Evolutionary conservation across 1,140 invertebrate genomes (phyloP), one percentile per base, ranked within the genome.

Genomic region (Bombus impatiens): DNA sequence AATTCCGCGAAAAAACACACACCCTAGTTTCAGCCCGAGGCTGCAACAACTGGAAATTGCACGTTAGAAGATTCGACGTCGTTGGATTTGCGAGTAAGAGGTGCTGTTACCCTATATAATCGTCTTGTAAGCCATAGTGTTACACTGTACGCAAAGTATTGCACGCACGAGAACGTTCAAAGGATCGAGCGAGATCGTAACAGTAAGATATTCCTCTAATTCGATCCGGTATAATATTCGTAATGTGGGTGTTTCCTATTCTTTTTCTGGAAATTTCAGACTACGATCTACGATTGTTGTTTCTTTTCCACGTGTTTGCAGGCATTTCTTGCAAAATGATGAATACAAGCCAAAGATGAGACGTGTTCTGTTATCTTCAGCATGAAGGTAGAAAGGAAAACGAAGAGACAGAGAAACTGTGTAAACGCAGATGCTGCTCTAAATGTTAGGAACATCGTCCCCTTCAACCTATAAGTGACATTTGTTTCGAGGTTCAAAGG

Each of bases 151-250:
- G 40, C 42, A 40, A 57, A 53, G 40, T 83, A 82, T 71, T 40
- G 65, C 80, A 44, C 84, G 37, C 76, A 70, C 2, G 81, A 82
- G 28, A 77, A 76, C 71, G 40, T 72, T 59, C 74, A 32, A 65
- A 25, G 75, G 75, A 85, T 83, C 70, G 84, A 88, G 77, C 13
- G 80, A 88, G 70, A 74, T 35, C 40, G 59, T 78, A 42, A 35
- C 40, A 40, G 85, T 86, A 90, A 77, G 35, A 28, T 59, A 37
- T 91, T 89, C 87, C 76, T 86, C 87, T 82, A 90, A 78, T 32
- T 40, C 28, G 44, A 76, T 47, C 12, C 22, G 32, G 44, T 82
- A 78, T 68, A 42, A 8, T 78, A 53, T 85, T 87, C 42, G 32
- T 87, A 68, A 80, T 35, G 9, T 25, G 40, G 2, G n/a, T 59